Evolutionary conservation across 2,888 invertebrate species (phyloP).

Genomic region (Chirona hameri): DNA sequence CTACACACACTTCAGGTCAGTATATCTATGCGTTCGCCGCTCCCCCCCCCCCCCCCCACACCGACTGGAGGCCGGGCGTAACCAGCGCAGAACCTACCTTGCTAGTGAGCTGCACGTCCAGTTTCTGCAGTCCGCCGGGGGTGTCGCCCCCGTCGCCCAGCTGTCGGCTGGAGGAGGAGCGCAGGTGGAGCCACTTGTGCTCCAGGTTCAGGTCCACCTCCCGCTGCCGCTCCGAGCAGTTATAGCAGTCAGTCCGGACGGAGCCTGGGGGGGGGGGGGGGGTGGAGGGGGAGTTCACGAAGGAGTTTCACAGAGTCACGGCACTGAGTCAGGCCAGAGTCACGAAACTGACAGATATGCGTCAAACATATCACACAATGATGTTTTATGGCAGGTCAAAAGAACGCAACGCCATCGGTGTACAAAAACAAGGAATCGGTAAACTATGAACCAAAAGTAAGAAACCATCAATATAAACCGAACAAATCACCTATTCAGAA

Average conservation of each 20-base stretch:
- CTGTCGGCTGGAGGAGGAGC: neutral
- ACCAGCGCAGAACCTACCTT: neutral
- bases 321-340: neutral
- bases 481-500: too few relatives aligned
- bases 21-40: too few relatives aligned
- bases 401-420: too few relatives aligned
- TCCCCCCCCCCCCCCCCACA: too few relatives aligned
- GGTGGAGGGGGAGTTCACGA: neutral
- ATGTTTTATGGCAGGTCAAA: neutral
- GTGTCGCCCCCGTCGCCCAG: neutral
- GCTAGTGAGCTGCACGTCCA: neutral
- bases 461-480: too few relatives aligned
- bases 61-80: too few relatives aligned
- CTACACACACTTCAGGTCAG: too few relatives aligned
- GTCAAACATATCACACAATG: neutral
- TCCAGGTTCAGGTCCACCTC: neutral
- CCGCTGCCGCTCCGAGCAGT: neutral
- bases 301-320: neutral
- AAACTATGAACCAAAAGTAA: too few relatives aligned
- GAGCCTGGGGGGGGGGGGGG: neutral
- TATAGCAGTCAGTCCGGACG: neutral
- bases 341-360: neutral
- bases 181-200: conserved; percentile 5
- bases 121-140: neutral
- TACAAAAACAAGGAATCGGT: too few relatives aligned